Evolutionary conservation across 2,113 vertebrate species (phyloP), one percentile per base, ranked within the genome.

Genomic region (Pagrus major): DNA sequence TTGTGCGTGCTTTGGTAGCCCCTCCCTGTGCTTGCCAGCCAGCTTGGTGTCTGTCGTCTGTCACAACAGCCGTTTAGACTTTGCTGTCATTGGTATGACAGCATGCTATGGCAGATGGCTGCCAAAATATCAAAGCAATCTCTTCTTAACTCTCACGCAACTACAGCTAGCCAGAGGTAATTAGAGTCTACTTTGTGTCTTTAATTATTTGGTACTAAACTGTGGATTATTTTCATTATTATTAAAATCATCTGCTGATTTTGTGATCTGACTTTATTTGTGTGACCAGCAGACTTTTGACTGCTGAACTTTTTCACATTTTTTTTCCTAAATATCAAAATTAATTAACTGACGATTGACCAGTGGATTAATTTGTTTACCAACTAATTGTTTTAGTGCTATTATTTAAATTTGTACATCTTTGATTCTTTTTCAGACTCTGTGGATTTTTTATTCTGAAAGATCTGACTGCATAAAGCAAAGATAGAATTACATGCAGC

Each of bases 41-140:
- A 60, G 55, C 76, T 75, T 55, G 0, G 21, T 81, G 80, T 88
- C 81, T 72, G 80, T 90, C 72, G 39, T 83, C 84, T 89, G 87
- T 80, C 86, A 76, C 68, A 76, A 3, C 64, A 84, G 73, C 61
- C 72, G 7, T 23, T 66, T 12, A 41, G 75, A 51, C 31, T 33
- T 52, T 44, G 65, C 60, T 58, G 44, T 66, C 33, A 78, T 61
- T 71, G 75, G 15, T 25, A 33, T 54, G 71, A 84, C 74, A 74
- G 77, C 65, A 31, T 56, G 44, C 44, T 42, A 5, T 4, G 52
- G 68, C 77, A 85, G 85, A 86, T 76, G 83, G 85, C 70, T 71
- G 60, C 49, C 60, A 82, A 78, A 78, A 71, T 80, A 80, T 83
- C 74, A 84, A 66, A 83, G 56, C 74, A 74, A 65, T 61, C 69